These are phyloP conservation scores for Fragum sueziense DNA, from an alignment of 2,888 invertebrate genomes.

Conservation along the genomic window DNA sequence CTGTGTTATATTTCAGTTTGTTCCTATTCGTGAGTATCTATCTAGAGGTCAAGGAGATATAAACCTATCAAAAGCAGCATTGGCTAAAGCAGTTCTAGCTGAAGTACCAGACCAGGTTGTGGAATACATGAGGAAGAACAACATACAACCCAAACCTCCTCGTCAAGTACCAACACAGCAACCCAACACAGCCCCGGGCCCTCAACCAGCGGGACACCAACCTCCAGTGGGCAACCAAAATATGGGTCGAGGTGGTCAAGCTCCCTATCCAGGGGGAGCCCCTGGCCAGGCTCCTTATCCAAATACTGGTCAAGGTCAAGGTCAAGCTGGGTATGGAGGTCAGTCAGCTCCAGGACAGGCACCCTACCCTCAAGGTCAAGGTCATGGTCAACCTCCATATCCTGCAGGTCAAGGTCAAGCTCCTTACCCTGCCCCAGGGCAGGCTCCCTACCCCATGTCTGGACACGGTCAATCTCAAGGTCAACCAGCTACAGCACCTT, in stretches of 20 bases:
- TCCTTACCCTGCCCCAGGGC: neutral
- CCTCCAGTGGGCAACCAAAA: neutral
- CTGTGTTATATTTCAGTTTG: slow-evolving; percentile 77
- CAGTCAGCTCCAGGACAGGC: slow-evolving; percentile 16
- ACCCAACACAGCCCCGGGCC: slow-evolving; percentile 3
- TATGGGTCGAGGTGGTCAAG: slow-evolving; percentile 18
- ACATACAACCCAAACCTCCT: slow-evolving; percentile 70
- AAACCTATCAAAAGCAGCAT: slow-evolving; percentile 74
- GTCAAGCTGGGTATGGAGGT: slow-evolving; percentile 11
- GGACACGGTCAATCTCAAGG: neutral
- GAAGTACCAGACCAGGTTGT: slow-evolving; percentile 82
- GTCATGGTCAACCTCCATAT: slow-evolving; percentile 21
- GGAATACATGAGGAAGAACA: slow-evolving; percentile 82
- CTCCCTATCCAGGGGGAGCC: slow-evolving; percentile 19
- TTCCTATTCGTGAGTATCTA: slow-evolving; percentile 78
- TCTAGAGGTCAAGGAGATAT: slow-evolving; percentile 55
- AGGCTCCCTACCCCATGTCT: neutral
- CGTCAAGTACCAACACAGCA: slow-evolving; percentile 1
- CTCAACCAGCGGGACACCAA: slow-evolving; percentile 3
- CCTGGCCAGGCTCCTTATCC: neutral
- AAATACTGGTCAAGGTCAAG: slow-evolving; percentile 14
- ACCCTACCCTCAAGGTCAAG: slow-evolving; percentile 26
- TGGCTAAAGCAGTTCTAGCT: slow-evolving; percentile 84
- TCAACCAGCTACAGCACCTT: slow-evolving; percentile 20
- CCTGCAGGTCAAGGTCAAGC: slow-evolving; percentile 18